phyloP scores from a whole-genome alignment of 2,888 invertebrate genomes.

The Cerastoderma edule region DNA sequence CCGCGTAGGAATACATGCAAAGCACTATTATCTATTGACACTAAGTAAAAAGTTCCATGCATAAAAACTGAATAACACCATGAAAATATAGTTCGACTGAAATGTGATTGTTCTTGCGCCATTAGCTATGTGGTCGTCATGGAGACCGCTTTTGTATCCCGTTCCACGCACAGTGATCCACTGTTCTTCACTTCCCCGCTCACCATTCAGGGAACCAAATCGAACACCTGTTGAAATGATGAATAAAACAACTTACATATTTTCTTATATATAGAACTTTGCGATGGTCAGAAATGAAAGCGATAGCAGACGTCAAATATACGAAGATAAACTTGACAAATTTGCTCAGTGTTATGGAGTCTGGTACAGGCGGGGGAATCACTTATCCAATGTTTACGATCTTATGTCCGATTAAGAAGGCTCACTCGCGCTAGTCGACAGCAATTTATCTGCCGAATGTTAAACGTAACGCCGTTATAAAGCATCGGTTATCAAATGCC shows the following conservation, averaged over 20 bases:
- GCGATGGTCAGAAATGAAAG: no score
- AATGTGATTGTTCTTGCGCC: constrained; percentile 6
- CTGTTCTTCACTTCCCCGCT: constrained; percentile 56
- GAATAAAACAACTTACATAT: constrained; percentile 3
- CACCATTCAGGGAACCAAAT: constrained; percentile 23
- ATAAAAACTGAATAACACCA: constrained; percentile 4
- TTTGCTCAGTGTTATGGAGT: no score
- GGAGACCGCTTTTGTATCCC: constrained; percentile 28
- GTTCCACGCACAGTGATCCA: constrained; percentile 61
- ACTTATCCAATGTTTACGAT: no score
- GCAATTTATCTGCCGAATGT: no score
- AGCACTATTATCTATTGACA: constrained; percentile 10
- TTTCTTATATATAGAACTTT: background rate
- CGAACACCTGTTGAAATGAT: background rate
- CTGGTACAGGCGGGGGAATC: no score
- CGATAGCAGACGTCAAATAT: no score
- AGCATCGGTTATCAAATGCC: no score
- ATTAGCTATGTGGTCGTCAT: background rate
- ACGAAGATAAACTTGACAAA: no score
- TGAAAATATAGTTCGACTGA: background rate
- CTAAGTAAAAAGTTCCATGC: constrained; percentile 3
- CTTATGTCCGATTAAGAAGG: no score
- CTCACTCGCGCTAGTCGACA: no score
- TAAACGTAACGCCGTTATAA: no score
- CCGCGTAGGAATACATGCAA: background rate